Evolutionary conservation across 1,140 invertebrate species (phyloP).

Genomic region (Aphelenchoides besseyi): DNA sequence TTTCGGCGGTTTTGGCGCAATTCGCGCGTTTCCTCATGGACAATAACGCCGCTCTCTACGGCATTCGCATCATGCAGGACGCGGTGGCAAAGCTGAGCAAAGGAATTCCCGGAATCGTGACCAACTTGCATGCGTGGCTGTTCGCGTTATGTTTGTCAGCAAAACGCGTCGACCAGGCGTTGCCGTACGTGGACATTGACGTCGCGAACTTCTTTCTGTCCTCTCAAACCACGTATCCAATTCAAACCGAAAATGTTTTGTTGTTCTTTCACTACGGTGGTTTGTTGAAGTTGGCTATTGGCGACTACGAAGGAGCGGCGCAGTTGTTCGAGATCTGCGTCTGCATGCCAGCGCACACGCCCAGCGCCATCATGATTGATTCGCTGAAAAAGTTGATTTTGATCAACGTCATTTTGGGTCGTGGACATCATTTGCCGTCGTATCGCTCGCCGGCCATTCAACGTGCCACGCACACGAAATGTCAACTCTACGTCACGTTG

Average conservation of each 20-base stretch:
- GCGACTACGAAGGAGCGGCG: slow-evolving; percentile 1
- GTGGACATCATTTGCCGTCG: background rate
- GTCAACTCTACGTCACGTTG: background rate
- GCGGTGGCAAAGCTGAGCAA: background rate
- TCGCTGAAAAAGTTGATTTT: slow-evolving; percentile 15
- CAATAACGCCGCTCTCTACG: background rate
- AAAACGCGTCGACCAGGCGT: slow-evolving; percentile 7
- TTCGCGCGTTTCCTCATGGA: slow-evolving; percentile 1
- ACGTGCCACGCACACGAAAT: slow-evolving; percentile 1
- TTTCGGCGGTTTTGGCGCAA: background rate
- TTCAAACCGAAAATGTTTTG: slow-evolving; percentile 6
- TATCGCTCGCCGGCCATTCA: slow-evolving; percentile 11
- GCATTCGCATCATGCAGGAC: slow-evolving; percentile 12
- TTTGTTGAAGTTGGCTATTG: slow-evolving; percentile 2
- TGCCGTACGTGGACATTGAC: slow-evolving; percentile 2
- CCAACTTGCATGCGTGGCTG: slow-evolving; percentile 14
- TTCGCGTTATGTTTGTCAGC: slow-evolving; percentile 10
- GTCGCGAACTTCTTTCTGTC: background rate
- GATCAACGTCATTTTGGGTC: slow-evolving; percentile 9
- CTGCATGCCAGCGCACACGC: slow-evolving; percentile 12
- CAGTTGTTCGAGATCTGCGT: slow-evolving; percentile 5
- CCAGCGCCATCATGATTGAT: slow-evolving; percentile 11
- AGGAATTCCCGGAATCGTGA: slow-evolving; percentile 1
- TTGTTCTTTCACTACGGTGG: slow-evolving; percentile 21
- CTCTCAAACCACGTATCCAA: background rate